These are phyloP conservation scores for Drosophila demipolita DNA, from an alignment of 2,888 invertebrate species.

Conservation along the genomic window DNA sequence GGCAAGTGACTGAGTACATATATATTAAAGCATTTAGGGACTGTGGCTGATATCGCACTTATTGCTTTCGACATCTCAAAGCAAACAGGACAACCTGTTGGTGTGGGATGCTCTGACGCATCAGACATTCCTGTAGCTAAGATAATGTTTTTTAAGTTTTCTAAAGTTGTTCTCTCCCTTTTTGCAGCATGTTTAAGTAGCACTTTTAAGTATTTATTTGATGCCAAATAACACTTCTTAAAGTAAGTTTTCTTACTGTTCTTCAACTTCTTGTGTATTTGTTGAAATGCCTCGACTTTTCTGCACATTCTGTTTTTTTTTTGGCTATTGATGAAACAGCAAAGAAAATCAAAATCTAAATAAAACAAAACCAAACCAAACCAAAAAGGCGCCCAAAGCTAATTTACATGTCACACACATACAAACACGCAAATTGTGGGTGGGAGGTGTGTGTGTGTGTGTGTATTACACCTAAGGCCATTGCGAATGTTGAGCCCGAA, in stretches of 20 bases:
- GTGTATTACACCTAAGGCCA: constrained; percentile 53
- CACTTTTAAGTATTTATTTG: not conserved
- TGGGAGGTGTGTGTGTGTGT: constrained; percentile 28
- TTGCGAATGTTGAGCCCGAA: constrained; percentile 26
- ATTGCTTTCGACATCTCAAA: constrained; percentile 39
- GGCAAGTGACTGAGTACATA: constrained; percentile 24
- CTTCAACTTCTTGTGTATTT: constrained; percentile 47
- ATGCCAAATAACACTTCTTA: constrained; percentile 21
- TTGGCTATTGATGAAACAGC: constrained; percentile 40
- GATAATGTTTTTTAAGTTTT: constrained; percentile 9
- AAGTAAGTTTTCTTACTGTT: constrained; percentile 17
- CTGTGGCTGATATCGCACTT: constrained; percentile 44
- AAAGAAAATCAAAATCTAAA: constrained; percentile 17
- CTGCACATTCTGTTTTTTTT: constrained; percentile 7
- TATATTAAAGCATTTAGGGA: constrained; percentile 41
- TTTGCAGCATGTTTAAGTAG: not conserved
- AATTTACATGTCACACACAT: constrained; percentile 70
- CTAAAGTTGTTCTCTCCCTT: not conserved
- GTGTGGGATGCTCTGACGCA: constrained; percentile 28
- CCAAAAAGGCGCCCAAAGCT: constrained; percentile 47
- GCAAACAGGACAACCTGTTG: constrained; percentile 51
- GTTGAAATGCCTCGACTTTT: constrained; percentile 53
- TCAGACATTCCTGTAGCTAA: not conserved
- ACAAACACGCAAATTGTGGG: constrained; percentile 45
- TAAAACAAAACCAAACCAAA: constrained; percentile 16